Evolutionary conservation across 2,113 vertebrate species (phyloP), one percentile per base, ranked within the genome.

Genomic region (Lasiurus cinereus): DNA sequence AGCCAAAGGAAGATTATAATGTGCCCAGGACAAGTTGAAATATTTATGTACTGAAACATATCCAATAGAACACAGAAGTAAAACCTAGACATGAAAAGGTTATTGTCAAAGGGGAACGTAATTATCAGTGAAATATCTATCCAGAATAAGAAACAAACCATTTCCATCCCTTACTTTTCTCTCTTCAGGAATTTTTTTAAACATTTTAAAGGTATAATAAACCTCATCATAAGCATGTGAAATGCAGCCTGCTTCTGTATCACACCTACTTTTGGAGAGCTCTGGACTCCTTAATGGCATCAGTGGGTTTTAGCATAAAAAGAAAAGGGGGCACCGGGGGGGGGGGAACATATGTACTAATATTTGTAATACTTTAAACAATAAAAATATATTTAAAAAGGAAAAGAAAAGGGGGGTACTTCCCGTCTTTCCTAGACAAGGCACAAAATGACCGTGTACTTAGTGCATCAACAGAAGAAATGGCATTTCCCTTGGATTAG

Each of bases 251-350:
- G 52, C 36, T 83, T 27, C 24, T 1, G 2, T 27, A 5, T 46
- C 70, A 56, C 22, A 22, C 12, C 43, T n/a, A 70, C 73, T 59
- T 56, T 70, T 15, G 62, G 36, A 77, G 33, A n/a, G 29, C 13
- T 36, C n/a, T 80, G 1, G 0, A 29, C 76, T 70, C 74, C 21
- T 64, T 54, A 80, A 85, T 0, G 54, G 54, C 39, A 73, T 1
- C 21, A n/a, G 27, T 64, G 59, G 24, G 52, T 83, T 83, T 95
- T 36, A 67, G 46, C 74, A 91, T 18, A 39, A 93, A 91, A 93
- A 86, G 54, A 86, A 70, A 73, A 90, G 27, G 22, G 21, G 74
- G 29, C 3, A 2, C 39, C n/a, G n/a, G n/a, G n/a, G n/a, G n/a
- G n/a, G n/a, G n/a, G n/a, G n/a, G n/a, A n/a, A n/a, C n/a, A n/a